Conservation (phyloP, 1,140 invertebrate species). For the Calycopis cecrops region DNA sequence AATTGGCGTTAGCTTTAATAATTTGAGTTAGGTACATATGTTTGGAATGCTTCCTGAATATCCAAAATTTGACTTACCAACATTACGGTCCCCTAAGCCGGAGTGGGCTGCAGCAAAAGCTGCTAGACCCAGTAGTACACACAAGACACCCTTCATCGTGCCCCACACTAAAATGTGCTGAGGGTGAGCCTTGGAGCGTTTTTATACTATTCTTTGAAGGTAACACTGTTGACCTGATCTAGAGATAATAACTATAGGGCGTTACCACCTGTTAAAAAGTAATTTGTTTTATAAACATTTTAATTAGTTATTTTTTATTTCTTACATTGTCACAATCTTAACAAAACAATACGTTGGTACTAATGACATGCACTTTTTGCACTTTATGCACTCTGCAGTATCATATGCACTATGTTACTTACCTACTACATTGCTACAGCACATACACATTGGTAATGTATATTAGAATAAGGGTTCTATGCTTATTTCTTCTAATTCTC, state of each 20-base stretch:
- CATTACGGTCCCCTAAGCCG: constrained; percentile 31
- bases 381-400: no score
- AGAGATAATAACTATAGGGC: constrained; percentile 16
- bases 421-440: no score
- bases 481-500: no score
- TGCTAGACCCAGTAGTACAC: constrained; percentile 44
- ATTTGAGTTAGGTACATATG: no score
- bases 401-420: no score
- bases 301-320: not conserved
- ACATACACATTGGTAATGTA: no score
- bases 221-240: constrained; percentile 19
- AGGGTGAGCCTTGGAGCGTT: constrained; percentile 11
- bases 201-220: constrained; percentile 36
- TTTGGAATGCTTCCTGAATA: no score
- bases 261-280: constrained; percentile 4
- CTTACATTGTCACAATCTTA: not conserved
- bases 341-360: not conserved
- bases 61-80: no score
- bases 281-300: constrained; percentile 1
- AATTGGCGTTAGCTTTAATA: no score
- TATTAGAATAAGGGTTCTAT: no score
- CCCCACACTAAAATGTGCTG: constrained; percentile 30
- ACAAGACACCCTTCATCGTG: constrained; percentile 48
- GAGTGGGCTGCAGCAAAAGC: constrained; percentile 41
- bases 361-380: no score